A percentile compares a stretch with the other conserved stretches of the same genome.
Conservation (phyloP, 2,113 vertebrate genomes). For the cat (Felis catus) region DNA sequence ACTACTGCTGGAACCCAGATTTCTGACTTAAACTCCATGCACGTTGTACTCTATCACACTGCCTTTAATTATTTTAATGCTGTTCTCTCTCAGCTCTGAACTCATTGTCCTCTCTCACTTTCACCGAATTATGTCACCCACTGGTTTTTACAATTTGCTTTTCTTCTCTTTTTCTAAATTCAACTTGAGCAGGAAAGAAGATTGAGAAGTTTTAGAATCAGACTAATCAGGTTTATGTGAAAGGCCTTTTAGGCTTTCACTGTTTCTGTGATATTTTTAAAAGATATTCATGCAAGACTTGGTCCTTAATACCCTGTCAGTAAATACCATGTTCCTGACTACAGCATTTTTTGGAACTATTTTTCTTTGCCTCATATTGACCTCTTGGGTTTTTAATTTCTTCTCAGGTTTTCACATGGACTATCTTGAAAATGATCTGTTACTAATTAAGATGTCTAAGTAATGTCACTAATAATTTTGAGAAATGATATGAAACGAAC, state of each 20-base stretch:
- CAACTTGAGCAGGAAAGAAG: neutral
- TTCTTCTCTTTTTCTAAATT: conserved; percentile 15
- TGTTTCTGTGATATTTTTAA: neutral
- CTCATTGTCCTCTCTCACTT: neutral
- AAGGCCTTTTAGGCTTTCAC: neutral
- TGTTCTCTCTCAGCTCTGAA: neutral
- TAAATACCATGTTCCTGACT: neutral
- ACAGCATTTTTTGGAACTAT: neutral
- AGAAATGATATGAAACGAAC: neutral
- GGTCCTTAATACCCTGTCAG: neutral
- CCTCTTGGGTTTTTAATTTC: neutral
- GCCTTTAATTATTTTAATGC: neutral
- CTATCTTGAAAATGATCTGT: neutral
- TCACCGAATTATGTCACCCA: neutral
- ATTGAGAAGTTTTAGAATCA: neutral
- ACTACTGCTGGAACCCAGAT: neutral
- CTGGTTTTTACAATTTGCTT: neutral
- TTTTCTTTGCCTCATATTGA: neutral
- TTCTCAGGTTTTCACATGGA: neutral
- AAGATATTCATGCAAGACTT: neutral
- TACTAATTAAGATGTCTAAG: neutral
- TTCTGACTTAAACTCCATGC: neutral
- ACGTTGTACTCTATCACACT: neutral
- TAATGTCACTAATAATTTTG: neutral
- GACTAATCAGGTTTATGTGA: neutral